Evolutionary conservation across 1,140 invertebrate species (phyloP).

Genomic region (Argopecten irradians): DNA sequence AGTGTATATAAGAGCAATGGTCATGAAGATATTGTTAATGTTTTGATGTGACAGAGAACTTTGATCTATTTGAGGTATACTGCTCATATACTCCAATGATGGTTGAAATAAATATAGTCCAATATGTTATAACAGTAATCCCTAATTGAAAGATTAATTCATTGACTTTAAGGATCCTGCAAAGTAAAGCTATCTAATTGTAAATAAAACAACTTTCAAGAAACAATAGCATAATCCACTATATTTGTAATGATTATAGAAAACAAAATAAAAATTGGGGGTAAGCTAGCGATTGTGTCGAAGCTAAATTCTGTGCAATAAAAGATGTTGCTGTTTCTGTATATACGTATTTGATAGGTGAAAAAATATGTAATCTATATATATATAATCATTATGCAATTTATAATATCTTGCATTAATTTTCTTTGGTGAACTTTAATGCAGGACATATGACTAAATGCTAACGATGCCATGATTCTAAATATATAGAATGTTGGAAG

Average conservation of each 20-base stretch:
- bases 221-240: not conserved
- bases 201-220: conserved; percentile 3
- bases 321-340: not conserved
- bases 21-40: no score
- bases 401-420: not conserved
- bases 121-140: not conserved
- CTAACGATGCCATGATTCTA: conserved; percentile 19
- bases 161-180: not conserved
- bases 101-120: no score
- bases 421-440: not conserved
- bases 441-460: conserved; percentile 4
- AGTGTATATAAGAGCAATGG: no score
- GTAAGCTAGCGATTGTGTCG: not conserved
- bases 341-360: not conserved
- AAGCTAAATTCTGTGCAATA: conserved; percentile 22
- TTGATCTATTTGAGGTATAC: no score
- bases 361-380: not conserved
- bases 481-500: not conserved
- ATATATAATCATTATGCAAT: not conserved
- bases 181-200: conserved; percentile 18
- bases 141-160: not conserved
- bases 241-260: not conserved
- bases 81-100: no score
- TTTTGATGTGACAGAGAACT: no score
- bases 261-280: not conserved